These are phyloP conservation scores for Crematogaster levior DNA, from an alignment of 2,888 invertebrate species.

Conservation along the genomic window DNA sequence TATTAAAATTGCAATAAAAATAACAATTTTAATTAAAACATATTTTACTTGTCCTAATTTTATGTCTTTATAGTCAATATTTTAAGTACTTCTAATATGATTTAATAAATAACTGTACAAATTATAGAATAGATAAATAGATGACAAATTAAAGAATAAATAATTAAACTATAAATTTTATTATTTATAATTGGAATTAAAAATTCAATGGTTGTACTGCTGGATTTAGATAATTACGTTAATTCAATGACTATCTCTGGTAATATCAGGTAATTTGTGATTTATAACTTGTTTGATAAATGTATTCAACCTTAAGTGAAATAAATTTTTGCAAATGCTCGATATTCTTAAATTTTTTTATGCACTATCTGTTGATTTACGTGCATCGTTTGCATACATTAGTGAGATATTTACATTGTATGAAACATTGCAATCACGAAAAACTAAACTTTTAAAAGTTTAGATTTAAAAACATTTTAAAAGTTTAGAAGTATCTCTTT, in stretches of 20 bases:
- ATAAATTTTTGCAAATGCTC: conserved; percentile 12
- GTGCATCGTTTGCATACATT: conserved; percentile 6
- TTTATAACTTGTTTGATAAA: conserved; percentile 3
- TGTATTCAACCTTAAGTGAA: neutral
- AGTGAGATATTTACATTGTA: neutral
- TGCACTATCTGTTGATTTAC: conserved; percentile 4
- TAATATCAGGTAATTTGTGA: neutral
- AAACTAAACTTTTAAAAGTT: conserved; percentile 20
- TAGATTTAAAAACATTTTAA: neutral
- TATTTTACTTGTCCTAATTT: neutral
- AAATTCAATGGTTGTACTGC: neutral
- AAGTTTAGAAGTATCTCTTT: neutral
- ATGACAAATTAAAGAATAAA: too few relatives aligned
- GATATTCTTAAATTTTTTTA: conserved; percentile 1
- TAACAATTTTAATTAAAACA: conserved; percentile 3
- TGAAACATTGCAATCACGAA: neutral
- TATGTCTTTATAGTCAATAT: neutral
- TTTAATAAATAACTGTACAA: neutral
- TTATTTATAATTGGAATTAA: neutral
- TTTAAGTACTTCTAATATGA: neutral
- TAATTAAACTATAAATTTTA: neutral
- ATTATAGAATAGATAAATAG: neutral
- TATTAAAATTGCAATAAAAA: neutral
- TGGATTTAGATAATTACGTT: neutral
- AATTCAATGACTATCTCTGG: neutral